Evolutionary conservation across 1,140 invertebrate genomes (phyloP).

Genomic region (Maconellicoccus hirsutus): DNA sequence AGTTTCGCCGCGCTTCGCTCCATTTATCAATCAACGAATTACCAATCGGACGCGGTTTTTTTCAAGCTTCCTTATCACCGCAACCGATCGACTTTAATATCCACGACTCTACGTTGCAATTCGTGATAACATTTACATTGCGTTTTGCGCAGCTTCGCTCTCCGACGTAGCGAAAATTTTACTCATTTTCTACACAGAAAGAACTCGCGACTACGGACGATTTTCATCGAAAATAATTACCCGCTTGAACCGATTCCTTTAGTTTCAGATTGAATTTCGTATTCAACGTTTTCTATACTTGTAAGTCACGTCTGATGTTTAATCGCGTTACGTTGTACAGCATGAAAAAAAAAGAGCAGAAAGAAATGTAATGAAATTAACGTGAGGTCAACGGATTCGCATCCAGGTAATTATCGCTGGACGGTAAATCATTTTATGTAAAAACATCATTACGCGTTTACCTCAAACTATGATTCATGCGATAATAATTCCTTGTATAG

Average conservation of each 20-base stretch:
- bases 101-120: neutral
- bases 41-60: neutral
- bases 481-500: neutral
- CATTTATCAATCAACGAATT: conserved; percentile 9
- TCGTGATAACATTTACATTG: neutral
- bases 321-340: too few relatives aligned
- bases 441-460: neutral
- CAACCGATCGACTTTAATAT: neutral
- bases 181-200: neutral
- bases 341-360: neutral
- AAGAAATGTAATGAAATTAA: neutral
- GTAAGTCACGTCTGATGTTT: neutral
- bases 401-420: neutral
- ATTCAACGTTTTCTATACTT: neutral
- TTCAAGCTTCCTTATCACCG: neutral
- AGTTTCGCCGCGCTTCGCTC: conserved; percentile 6
- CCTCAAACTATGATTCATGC: neutral
- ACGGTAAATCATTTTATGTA: neutral
- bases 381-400: neutral
- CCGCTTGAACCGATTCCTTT: neutral
- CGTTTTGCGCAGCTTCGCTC: too few relatives aligned
- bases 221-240: neutral
- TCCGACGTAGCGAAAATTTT: neutral
- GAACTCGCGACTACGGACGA: neutral
- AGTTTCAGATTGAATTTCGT: neutral